These are phyloP conservation scores for Himalopsyche anomala DNA, from an alignment of 2,888 invertebrate genomes.

Conservation along the genomic window DNA sequence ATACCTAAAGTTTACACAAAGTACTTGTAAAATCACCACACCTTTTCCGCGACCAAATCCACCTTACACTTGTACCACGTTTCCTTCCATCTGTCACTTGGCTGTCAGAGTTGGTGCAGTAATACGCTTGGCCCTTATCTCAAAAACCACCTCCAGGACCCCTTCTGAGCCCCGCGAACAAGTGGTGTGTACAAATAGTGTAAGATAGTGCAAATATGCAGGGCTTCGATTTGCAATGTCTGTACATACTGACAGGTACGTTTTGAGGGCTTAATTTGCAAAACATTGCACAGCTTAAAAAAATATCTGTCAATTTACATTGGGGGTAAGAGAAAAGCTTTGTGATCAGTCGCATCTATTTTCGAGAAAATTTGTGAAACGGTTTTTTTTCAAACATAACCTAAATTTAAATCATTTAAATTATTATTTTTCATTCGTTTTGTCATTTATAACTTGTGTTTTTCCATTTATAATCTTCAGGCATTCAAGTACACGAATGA, in stretches of 20 bases:
- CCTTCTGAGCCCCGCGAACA: slow-evolving; percentile 50
- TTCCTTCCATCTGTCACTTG: slow-evolving; percentile 53
- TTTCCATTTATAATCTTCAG: too few species aligned
- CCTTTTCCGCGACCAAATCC: neutral
- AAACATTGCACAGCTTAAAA: neutral
- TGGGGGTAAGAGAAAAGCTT: too few species aligned
- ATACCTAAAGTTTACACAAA: neutral
- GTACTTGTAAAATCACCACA: neutral
- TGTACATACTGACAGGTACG: slow-evolving; percentile 49
- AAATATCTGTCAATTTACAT: too few species aligned
- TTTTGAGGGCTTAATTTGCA: neutral
- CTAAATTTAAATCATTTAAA: too few species aligned
- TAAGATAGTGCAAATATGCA: slow-evolving; percentile 63
- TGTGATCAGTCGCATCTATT: too few species aligned
- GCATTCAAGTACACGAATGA: too few species aligned
- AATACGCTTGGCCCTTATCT: slow-evolving; percentile 54
- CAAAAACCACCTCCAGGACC: slow-evolving; percentile 43
- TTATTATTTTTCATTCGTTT: too few species aligned
- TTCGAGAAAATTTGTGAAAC: too few species aligned
- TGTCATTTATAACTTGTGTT: too few species aligned
- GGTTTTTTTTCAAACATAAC: too few species aligned
- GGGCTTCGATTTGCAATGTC: slow-evolving; percentile 46
- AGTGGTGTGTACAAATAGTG: slow-evolving; percentile 62
- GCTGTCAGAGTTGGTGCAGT: slow-evolving; percentile 41
- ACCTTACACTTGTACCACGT: slow-evolving; percentile 33